Conservation (phyloP, 2,113 vertebrate species). For the Hyla sarda region DNA sequence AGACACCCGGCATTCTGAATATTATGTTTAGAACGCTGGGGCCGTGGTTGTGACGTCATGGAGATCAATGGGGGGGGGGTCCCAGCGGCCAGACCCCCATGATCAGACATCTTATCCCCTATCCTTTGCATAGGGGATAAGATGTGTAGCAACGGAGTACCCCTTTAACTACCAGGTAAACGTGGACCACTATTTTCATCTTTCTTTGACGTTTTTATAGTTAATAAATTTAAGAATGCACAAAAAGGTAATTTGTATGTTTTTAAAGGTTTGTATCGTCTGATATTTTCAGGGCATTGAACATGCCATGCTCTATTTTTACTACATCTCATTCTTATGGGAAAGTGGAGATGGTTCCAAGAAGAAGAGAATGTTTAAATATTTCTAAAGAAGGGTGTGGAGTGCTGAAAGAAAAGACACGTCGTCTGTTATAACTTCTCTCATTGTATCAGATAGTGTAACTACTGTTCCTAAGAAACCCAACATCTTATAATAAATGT, state of each 20-base stretch:
- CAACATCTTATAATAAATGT: conserved; percentile 17
- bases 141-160: too few species aligned
- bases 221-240: not conserved
- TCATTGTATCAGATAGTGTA: not conserved
- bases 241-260: not conserved
- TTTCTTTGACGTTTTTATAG: not conserved
- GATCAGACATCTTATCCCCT: too few species aligned
- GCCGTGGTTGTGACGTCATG: too few species aligned
- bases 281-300: not conserved
- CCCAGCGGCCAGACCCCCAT: too few species aligned
- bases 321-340: not conserved
- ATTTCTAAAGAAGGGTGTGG: conserved; percentile 16
- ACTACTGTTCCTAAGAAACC: not conserved
- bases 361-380: not conserved
- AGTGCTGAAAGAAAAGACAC: not conserved
- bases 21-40: too few species aligned
- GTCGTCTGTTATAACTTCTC: not conserved
- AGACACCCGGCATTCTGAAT: too few species aligned
- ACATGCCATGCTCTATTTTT: not conserved
- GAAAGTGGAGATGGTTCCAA: not conserved
- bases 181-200: too few species aligned
- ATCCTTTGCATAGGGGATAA: too few species aligned
- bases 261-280: not conserved
- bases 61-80: too few species aligned
- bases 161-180: too few species aligned